phyloP scores from a whole-genome alignment of 64 coral and sea anemone genomes.

The Montipora foliosa region DNA sequence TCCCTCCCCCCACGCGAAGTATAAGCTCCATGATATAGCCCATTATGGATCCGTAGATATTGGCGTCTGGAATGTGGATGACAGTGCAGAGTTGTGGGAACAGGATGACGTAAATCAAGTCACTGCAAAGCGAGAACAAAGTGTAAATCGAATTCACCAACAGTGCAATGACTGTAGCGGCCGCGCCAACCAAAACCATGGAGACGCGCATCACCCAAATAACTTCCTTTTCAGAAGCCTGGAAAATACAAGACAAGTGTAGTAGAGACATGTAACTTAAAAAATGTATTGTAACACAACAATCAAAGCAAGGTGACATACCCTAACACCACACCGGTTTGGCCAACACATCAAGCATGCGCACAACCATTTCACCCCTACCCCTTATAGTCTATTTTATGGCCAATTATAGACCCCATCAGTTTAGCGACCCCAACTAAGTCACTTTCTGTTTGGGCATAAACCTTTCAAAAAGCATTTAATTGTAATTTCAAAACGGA shows the following conservation, averaged over 20 bases:
- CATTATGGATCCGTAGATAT: conserved; percentile 92
- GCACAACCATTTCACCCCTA: no score
- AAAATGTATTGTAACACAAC: no score
- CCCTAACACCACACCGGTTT: no score
- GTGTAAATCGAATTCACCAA: conserved; percentile 81
- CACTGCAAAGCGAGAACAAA: conserved; percentile 80
- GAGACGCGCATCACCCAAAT: conserved; percentile 86
- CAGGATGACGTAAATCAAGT: conserved; percentile 85
- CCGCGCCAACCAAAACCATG: conserved; percentile 73
- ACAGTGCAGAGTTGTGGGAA: conserved; percentile 92
- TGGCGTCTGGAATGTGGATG: conserved; percentile 71
- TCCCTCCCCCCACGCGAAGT: conserved; percentile 78
- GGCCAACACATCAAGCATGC: no score
- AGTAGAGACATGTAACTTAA: no score
- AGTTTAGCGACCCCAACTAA: no score
- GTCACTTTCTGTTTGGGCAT: no score
- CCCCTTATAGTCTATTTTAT: no score
- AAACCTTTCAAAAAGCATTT: no score
- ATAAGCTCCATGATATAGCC: conserved; percentile 81
- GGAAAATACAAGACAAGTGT: conserved; percentile 13
- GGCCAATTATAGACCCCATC: no score
- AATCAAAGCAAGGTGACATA: no score
- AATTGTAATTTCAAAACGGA: no score
- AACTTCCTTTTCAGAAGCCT: conserved; percentile 86
- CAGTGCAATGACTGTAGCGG: conserved; percentile 78